Percentiles rank a stretch among this genome's conserved stretches.
These are phyloP conservation scores for Dreissena polymorpha DNA, from an alignment of 1,140 invertebrate species.

Conservation along the genomic window DNA sequence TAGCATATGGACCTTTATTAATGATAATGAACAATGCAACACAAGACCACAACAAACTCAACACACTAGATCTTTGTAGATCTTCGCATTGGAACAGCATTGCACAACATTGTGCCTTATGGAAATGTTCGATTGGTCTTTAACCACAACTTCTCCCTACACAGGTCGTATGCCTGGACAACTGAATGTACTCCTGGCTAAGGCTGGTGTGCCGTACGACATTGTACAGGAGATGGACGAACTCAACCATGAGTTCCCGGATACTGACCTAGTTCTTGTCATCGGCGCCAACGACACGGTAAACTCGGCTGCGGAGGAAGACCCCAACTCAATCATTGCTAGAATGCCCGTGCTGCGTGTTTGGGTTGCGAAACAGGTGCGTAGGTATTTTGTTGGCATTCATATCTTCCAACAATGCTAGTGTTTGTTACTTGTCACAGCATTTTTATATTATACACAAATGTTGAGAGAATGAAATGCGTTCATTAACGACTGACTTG, in stretches of 20 bases:
- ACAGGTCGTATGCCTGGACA: constrained; percentile 94
- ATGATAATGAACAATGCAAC: too few relatives aligned
- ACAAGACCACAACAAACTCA: too few relatives aligned
- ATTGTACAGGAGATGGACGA: constrained; percentile 97
- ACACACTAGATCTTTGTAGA: too few relatives aligned
- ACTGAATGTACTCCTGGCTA: constrained; percentile 93
- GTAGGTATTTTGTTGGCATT: background rate
- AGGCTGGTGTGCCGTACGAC: constrained; percentile 95
- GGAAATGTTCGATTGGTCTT: too few relatives aligned
- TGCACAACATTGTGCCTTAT: too few relatives aligned
- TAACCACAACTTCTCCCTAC: background rate
- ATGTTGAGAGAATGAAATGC: too few relatives aligned
- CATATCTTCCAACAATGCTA: too few relatives aligned
- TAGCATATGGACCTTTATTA: too few relatives aligned
- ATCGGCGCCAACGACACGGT: constrained; percentile 97
- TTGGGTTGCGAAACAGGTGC: constrained; percentile 91
- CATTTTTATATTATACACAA: too few relatives aligned
- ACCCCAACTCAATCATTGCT: constrained; percentile 94
- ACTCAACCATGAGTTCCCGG: constrained; percentile 92
- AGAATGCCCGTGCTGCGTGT: constrained; percentile 95
- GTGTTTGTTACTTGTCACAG: too few relatives aligned
- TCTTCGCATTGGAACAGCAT: too few relatives aligned
- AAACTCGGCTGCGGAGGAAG: constrained; percentile 94
- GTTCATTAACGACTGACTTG: too few relatives aligned
- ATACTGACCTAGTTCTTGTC: constrained; percentile 92